Evolutionary conservation across 2,888 invertebrate genomes (phyloP), one percentile per base, ranked within the genome.

Genomic region (Drosophila testacea): DNA sequence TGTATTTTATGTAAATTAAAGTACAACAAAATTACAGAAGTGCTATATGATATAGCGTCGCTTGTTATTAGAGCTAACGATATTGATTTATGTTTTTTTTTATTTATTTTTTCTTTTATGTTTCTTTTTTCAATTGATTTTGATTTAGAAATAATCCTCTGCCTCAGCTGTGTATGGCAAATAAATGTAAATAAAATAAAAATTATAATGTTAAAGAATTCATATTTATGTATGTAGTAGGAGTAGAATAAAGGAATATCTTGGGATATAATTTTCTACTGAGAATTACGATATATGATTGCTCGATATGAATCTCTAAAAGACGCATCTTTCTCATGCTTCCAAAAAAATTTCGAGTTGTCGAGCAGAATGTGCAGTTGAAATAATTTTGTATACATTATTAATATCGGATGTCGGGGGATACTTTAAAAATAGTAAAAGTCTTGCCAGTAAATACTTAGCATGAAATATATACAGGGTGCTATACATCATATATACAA

Each of bases 61-160:
- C 73, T 78, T 83, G 85, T 80, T 82, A 85, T 87, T 86, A 81
- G 68, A 83, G 88, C 88, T 83, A 88, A 85, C 88, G 83, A 85
- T 88, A 77, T 76, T 77, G 61, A 75, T 74, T 51, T 71, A 64
- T 75, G 68, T 59, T 72, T 34, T 42, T 42, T 41, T 54, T 34
- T 60, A 55, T 56, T 68, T 22, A 22, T 61, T 57, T 55, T 50
- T 38, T 44, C 4, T 55, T 60, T 61, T 57, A 22, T 56, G 61
- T 69, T 28, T 42, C 63, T 61, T 65, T 63, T 71, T 64, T 30
- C 38, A 30, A 46, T 46, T 41, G 39, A 34, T 63, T 69, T 69
- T 68, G 60, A 56, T 72, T 82, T 90, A 90, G 81, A 83, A 80
- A 76, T 83, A 65, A 56, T 89, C 91, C 83, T 91, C 89, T 87